These are phyloP conservation scores for Scrobipalpa atriplicella DNA, from an alignment of 2,888 invertebrate genomes.

Conservation along the genomic window DNA sequence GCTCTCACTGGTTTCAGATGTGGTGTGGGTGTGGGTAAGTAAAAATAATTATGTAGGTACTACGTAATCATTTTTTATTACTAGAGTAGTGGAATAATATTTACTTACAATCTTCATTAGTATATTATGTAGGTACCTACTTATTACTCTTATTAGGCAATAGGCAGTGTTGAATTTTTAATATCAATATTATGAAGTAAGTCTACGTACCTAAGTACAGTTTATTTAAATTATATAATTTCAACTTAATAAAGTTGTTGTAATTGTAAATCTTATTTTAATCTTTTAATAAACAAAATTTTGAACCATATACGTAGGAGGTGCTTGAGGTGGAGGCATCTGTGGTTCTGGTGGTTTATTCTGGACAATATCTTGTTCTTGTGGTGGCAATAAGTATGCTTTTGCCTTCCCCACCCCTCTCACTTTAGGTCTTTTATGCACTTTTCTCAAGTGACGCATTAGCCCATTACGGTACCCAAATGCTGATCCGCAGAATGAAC, in stretches of 20 bases:
- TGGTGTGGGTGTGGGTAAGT: too few relatives aligned
- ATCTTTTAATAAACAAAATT: constrained; percentile 19
- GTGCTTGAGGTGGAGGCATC: background rate
- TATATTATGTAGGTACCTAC: too few relatives aligned
- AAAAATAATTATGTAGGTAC: too few relatives aligned
- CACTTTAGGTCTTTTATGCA: constrained; percentile 60
- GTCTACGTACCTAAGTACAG: background rate
- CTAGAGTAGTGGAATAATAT: too few relatives aligned
- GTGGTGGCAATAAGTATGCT: constrained; percentile 28
- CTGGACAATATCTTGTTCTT: constrained; percentile 8
- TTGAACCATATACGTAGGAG: constrained; percentile 15
- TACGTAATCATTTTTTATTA: too few relatives aligned
- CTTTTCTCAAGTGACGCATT: constrained; percentile 64
- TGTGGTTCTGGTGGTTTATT: constrained; percentile 15
- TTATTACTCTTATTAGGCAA: too few relatives aligned
- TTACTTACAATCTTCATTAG: too few relatives aligned
- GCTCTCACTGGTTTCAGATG: too few relatives aligned
- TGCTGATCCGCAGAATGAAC: constrained; percentile 62
- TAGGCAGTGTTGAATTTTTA: too few relatives aligned
- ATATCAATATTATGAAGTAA: too few relatives aligned
- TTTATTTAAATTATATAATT: constrained; percentile 1
- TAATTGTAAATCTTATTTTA: background rate
- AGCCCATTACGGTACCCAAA: constrained; percentile 65
- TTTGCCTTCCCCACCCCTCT: constrained; percentile 20
- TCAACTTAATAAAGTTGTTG: background rate